phyloP scores from a whole-genome alignment of 2,113 vertebrate species.

The Microtus oregoni region DNA sequence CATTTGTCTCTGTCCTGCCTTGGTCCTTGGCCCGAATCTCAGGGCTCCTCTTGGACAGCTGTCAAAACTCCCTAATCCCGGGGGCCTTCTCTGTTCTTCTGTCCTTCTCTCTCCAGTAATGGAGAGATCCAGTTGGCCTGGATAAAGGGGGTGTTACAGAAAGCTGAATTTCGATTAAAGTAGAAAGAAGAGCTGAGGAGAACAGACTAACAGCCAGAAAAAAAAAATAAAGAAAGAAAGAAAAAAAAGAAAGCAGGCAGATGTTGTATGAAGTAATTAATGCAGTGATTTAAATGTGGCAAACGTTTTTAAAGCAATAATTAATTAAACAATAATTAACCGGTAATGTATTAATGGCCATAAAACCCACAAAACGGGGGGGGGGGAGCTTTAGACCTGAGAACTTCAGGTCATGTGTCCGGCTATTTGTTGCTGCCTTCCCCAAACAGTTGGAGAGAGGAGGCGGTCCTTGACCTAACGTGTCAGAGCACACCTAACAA shows the following conservation, averaged over 20 bases:
- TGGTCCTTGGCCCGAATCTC: conserved; percentile 62
- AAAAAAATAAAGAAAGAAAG: conserved; percentile 7
- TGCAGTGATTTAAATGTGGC: conserved; percentile 78
- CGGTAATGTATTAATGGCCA: conserved; percentile 63
- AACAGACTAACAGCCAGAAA: conserved; percentile 17
- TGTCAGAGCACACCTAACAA: conserved; percentile 12
- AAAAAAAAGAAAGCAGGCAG: conserved; percentile 62
- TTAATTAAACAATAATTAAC: conserved; percentile 83
- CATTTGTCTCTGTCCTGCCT: conserved; percentile 62
- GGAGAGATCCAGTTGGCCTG: conserved; percentile 75
- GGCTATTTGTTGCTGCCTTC: not conserved
- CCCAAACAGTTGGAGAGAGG: conserved; percentile 21
- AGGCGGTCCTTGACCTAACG: not conserved
- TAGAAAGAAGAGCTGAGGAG: conserved; percentile 51
- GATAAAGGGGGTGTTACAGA: conserved; percentile 77
- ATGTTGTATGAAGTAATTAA: conserved; percentile 80
- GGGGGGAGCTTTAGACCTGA: conserved; percentile 65
- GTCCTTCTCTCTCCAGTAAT: conserved; percentile 65
- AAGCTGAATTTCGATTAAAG: conserved; percentile 82
- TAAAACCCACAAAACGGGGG: conserved; percentile 68
- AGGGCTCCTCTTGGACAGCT: conserved; percentile 78
- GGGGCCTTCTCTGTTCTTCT: conserved; percentile 76
- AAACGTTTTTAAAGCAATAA: conserved; percentile 79
- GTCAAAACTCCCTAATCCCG: conserved; percentile 81
- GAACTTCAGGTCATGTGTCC: conserved; percentile 55